These are phyloP conservation scores for Hyperoplus lanceolatus DNA, from an alignment of 2,797 vertebrate species.

Conservation along the genomic window DNA sequence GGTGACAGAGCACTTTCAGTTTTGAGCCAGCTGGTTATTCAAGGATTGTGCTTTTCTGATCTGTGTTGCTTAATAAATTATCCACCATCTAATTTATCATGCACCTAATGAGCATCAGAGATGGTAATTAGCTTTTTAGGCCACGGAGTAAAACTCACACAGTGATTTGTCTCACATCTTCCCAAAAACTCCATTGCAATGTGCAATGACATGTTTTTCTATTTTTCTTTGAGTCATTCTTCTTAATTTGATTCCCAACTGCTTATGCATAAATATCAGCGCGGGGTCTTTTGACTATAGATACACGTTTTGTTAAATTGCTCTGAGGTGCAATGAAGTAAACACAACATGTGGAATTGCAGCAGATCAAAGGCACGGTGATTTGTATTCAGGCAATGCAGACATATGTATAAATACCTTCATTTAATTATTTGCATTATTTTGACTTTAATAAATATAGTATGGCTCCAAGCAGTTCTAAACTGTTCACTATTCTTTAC, in stretches of 20 bases:
- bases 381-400: background rate
- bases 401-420: too few relatives aligned
- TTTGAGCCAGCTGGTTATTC: background rate
- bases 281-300: too few relatives aligned
- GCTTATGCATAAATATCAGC: background rate
- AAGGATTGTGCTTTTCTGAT: background rate
- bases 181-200: background rate
- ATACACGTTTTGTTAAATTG: background rate
- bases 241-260: background rate
- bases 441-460: background rate
- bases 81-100: background rate
- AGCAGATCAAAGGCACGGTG: background rate
- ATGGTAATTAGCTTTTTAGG: background rate
- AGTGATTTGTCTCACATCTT: background rate
- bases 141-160: background rate
- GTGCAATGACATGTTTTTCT: too few relatives aligned
- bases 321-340: background rate
- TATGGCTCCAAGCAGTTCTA: background rate
- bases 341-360: background rate
- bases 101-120: background rate
- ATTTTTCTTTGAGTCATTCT: background rate
- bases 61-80: background rate
- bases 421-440: background rate
- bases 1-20: slow-evolving; percentile 55
- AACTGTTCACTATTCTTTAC: background rate